Evolutionary conservation across 2,888 invertebrate genomes (phyloP).

Genomic region (Sclerodermus sp.): DNA sequence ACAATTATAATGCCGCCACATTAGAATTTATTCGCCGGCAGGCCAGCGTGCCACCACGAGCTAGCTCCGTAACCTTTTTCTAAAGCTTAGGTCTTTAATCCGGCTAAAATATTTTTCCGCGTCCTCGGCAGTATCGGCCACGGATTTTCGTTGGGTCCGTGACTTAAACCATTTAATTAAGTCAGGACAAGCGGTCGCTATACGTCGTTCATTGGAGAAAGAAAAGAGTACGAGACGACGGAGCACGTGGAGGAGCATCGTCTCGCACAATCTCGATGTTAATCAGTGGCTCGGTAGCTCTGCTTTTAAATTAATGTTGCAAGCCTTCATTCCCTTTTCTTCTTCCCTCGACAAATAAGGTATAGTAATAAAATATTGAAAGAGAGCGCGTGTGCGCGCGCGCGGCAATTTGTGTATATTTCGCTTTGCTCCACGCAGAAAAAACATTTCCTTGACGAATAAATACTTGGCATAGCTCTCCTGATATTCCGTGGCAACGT

Average conservation of each 20-base stretch:
- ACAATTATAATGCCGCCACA: constrained; percentile 57
- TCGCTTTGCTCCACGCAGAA: too few species aligned
- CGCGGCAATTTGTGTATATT: too few species aligned
- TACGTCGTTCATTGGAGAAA: constrained; percentile 15
- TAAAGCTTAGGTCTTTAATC: constrained; percentile 56
- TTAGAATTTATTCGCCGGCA: constrained; percentile 54
- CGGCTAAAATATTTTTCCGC: constrained; percentile 48
- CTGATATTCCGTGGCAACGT: too few species aligned
- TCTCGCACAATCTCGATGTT: background rate
- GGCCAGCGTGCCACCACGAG: constrained; percentile 5
- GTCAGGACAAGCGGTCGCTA: constrained; percentile 21
- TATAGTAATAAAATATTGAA: too few species aligned
- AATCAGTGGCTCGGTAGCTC: background rate
- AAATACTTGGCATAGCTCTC: too few species aligned
- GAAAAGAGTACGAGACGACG: constrained; percentile 3
- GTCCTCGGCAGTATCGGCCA: constrained; percentile 28
- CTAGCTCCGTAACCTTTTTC: constrained; percentile 48
- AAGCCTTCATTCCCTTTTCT: too few species aligned
- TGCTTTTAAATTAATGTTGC: too few species aligned
- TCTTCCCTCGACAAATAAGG: background rate
- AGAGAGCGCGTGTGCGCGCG: too few species aligned
- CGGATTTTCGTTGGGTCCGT: constrained; percentile 30
- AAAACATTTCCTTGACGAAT: too few species aligned
- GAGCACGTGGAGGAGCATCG: background rate
- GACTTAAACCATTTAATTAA: constrained; percentile 41